Conservation (phyloP, 2,113 vertebrate genomes). For the Lophochroa leadbeateri region DNA sequence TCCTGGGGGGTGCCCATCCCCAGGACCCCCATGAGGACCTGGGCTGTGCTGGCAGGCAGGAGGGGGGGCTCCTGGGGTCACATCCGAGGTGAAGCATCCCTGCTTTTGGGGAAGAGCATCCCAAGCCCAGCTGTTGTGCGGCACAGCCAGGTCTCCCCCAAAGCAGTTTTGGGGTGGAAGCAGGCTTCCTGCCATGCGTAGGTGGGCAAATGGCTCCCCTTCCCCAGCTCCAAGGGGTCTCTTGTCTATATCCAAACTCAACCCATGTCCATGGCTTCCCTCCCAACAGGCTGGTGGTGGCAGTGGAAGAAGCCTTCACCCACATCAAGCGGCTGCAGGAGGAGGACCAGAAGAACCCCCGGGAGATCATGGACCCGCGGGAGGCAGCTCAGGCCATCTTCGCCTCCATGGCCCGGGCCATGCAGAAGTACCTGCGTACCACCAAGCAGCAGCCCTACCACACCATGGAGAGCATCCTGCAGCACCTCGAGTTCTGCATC, state of each 20-base stretch:
- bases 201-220: not conserved
- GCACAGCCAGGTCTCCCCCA: not conserved
- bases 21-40: accelerated
- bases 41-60: not conserved
- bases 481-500: conserved; percentile 97
- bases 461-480: conserved; percentile 98
- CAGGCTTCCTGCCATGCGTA: not conserved
- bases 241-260: not conserved
- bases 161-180: not conserved
- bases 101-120: too few species aligned
- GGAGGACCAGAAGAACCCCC: conserved; percentile 89
- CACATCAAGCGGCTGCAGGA: conserved; percentile 96
- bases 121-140: accelerated
- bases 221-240: not conserved
- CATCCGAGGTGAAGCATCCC: not conserved
- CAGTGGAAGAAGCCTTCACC: conserved; percentile 95
- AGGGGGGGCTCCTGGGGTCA: not conserved
- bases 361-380: conserved; percentile 94
- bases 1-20: accelerated
- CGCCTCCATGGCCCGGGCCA: conserved; percentile 94
- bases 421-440: conserved; percentile 96
- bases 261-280: accelerated
- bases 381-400: conserved; percentile 97
- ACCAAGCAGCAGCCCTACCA: conserved; percentile 96
- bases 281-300: conserved; percentile 86